Base-by-base conservation (phyloP, 2,113 vertebrate genomes). In the Oreochromis aureus region DNA sequence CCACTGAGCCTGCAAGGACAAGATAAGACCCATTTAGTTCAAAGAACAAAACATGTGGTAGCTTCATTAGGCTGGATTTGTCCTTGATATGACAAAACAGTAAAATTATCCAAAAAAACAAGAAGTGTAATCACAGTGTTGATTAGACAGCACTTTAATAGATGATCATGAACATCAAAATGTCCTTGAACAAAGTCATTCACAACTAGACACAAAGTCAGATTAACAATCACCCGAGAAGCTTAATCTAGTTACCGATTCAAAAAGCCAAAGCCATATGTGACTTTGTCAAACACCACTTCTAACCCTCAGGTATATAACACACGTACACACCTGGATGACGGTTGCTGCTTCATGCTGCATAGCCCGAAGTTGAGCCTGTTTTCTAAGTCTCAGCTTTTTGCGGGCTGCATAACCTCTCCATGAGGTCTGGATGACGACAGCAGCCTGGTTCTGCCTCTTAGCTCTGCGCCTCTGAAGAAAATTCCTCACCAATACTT, bases 351-450 rank as follows among this genome's bases (percentile, higher is more conserved):
- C 97, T 81, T 91, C 63, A 56, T 86, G 91, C 82, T 91, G 96
- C 66, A 89, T 46, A 91, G 95, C 95, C 24, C 95, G 92, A 53
- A 96, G 48, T 12, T 90, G 94, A 78, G 95, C 85, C 66, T 91
- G 93, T 94, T 93, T 97, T 54, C 96, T 81, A 39, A 87, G 86
- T 76, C 93, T 92, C 16, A 97, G 41, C 76, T 89, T 80, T 84
- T 85, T 94, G 30, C 95, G 96, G 10, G 95, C 95, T 16, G 89
- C 80, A 56, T 94, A 86, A 73, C 97, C 94, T 89, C 96, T 97
- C 98, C 98, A 99, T 2, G 88, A 51, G 4, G 96, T 96, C 90
- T 99, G 98, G 89, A 99, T 96, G 81, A 94, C 1, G 7, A 95
- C 0, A 1, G 96, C 96, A 36, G 98, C 97, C 2, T 6, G 86